phyloP scores from a whole-genome alignment of 2,888 invertebrate genomes.

The Autographa gamma region DNA sequence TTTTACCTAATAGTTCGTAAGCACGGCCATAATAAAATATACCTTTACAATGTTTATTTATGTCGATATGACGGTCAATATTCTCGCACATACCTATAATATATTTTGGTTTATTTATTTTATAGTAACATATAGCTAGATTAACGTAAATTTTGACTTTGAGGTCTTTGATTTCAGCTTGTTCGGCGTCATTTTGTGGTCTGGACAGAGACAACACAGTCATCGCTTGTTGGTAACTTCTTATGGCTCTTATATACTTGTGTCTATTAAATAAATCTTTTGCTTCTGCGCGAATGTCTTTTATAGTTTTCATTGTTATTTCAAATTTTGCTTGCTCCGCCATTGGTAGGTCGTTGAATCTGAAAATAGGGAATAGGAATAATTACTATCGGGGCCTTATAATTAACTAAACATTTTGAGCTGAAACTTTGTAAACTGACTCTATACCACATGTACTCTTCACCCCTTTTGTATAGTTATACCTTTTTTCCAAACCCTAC shows the following conservation, averaged over 20 bases:
- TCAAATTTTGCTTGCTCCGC: conserved; percentile 78
- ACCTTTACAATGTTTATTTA: conserved; percentile 78
- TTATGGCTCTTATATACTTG: conserved; percentile 71
- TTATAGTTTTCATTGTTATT: conserved; percentile 73
- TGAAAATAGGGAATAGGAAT: conserved; percentile 53
- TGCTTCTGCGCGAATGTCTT: conserved; percentile 71
- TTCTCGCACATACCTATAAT: conserved; percentile 77
- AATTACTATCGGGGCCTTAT: too few relatives aligned
- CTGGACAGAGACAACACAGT: conserved; percentile 70
- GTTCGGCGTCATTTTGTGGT: conserved; percentile 66
- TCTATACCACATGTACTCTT: too few relatives aligned
- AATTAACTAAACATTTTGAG: too few relatives aligned
- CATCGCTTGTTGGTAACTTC: conserved; percentile 77
- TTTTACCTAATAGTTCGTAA: conserved; percentile 71
- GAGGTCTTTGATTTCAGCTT: conserved; percentile 68
- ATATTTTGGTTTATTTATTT: conserved; percentile 77
- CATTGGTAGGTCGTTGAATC: conserved; percentile 79
- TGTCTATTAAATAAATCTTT: conserved; percentile 71
- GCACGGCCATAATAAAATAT: conserved; percentile 80
- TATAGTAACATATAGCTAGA: conserved; percentile 80
- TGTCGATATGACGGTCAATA: conserved; percentile 72
- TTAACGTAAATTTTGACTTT: conserved; percentile 76
- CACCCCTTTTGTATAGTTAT: too few relatives aligned
- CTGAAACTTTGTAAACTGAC: too few relatives aligned
- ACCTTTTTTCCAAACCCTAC: too few relatives aligned